Conservation (phyloP, 2,113 vertebrate species). For the Oryzias celebensis region DNA sequence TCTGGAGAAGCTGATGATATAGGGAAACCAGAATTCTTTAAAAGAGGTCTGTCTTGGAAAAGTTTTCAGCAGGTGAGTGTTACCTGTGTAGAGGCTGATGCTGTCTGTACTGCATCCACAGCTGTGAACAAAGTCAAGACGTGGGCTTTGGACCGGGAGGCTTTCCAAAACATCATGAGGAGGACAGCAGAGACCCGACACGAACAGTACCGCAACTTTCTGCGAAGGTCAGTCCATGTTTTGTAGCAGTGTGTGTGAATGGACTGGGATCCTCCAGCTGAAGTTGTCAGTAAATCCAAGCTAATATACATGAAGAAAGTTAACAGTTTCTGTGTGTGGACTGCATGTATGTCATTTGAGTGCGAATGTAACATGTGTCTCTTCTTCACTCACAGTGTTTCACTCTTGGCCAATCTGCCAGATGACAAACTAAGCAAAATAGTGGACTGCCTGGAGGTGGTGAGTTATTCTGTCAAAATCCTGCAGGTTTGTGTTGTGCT, state of each 20-base stretch:
- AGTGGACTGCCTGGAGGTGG: constrained; percentile 82
- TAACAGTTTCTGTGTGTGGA: not conserved
- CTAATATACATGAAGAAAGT: not conserved
- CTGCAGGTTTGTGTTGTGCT: constrained; percentile 37
- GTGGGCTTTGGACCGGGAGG: constrained; percentile 90
- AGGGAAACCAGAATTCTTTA: no score
- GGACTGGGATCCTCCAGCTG: no score
- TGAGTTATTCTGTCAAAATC: constrained; percentile 66
- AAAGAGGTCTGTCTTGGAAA: no score
- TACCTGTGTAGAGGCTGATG: not conserved
- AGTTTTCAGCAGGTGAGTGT: no score
- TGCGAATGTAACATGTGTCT: constrained; percentile 4
- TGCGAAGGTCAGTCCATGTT: constrained; percentile 81
- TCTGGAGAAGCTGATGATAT: no score
- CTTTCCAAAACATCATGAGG: constrained; percentile 95
- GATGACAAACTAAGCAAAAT: constrained; percentile 80
- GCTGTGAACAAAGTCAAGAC: constrained; percentile 85
- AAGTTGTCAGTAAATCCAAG: not conserved
- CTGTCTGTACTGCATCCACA: constrained; percentile 63
- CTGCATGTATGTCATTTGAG: no score
- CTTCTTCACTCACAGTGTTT: constrained; percentile 65
- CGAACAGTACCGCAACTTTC: constrained; percentile 88
- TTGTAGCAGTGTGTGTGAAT: no score
- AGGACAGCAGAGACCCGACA: constrained; percentile 89
- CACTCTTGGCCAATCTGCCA: constrained; percentile 75